Evolutionary conservation across 2,113 vertebrate genomes (phyloP).

Genomic region (Miniopterus natalensis): DNA sequence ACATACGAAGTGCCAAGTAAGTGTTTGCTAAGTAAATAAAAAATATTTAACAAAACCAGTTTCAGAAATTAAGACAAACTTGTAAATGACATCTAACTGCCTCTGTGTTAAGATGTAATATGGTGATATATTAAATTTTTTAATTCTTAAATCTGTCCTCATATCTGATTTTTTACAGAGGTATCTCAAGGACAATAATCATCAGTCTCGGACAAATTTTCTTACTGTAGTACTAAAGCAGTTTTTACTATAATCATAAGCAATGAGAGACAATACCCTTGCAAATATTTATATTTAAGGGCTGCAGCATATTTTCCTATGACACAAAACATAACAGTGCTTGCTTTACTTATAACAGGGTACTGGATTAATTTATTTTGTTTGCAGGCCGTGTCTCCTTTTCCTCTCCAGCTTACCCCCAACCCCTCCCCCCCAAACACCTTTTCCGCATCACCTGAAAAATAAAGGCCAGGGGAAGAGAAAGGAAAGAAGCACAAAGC

Average conservation of each 20-base stretch:
- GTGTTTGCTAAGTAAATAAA: neutral
- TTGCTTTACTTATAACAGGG: neutral
- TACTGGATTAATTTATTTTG: neutral
- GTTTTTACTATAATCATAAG: conserved; percentile 24
- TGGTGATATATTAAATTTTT: neutral
- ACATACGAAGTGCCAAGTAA: neutral
- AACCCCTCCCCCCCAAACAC: neutral
- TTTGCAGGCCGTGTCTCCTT: neutral
- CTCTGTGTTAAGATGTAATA: neutral
- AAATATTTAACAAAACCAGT: conserved; percentile 4
- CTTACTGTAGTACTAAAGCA: neutral
- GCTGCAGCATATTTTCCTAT: neutral
- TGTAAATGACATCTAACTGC: neutral
- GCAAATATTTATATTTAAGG: conserved; percentile 61
- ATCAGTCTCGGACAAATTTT: neutral
- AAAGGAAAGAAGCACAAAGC: neutral
- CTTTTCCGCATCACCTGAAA: neutral
- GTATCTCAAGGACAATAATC: neutral
- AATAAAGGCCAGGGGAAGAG: neutral
- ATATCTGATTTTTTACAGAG: conserved; percentile 15
- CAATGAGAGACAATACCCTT: neutral
- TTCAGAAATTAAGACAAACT: conserved; percentile 38
- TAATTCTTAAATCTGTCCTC: neutral
- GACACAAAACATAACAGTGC: neutral
- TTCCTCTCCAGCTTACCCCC: neutral